These are phyloP conservation scores for Poliocrania exsul DNA, from an alignment of 2,797 vertebrate genomes.

Conservation along the genomic window DNA sequence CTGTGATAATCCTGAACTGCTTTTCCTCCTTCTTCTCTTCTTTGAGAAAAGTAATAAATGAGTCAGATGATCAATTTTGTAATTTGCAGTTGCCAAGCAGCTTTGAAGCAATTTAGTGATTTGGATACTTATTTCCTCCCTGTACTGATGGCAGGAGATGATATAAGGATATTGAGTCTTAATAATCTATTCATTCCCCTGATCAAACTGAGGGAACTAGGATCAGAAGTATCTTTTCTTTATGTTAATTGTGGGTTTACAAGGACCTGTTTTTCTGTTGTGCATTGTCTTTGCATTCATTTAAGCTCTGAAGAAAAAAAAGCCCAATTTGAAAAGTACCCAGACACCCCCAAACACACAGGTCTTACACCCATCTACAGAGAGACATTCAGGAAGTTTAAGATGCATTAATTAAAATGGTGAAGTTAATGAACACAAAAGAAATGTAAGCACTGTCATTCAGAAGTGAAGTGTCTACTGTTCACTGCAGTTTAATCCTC, in stretches of 20 bases:
- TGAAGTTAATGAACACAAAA: background rate
- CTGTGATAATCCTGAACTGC: background rate
- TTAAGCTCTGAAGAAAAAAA: background rate
- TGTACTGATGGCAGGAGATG: constrained; percentile 49
- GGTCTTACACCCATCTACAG: background rate
- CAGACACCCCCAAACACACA: background rate
- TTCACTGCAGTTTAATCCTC: background rate
- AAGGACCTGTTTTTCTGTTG: background rate
- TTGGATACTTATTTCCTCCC: constrained; percentile 52
- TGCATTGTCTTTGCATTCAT: background rate
- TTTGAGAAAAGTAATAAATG: constrained; percentile 8
- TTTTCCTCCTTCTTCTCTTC: background rate
- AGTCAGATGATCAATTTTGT: constrained; percentile 42
- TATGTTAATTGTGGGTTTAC: background rate
- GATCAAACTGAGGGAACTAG: background rate
- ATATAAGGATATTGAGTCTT: constrained; percentile 48
- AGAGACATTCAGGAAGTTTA: background rate
- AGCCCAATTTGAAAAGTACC: rapidly evolving
- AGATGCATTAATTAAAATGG: background rate
- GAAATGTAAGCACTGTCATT: rapidly evolving
- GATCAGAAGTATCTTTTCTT: background rate
- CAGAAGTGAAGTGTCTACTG: background rate
- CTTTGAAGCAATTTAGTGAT: constrained; percentile 64
- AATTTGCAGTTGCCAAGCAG: constrained; percentile 60
- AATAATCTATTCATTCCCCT: constrained; percentile 46